Evolutionary conservation across 1,140 invertebrate species (phyloP).

Genomic region (Bombyx mandarina): DNA sequence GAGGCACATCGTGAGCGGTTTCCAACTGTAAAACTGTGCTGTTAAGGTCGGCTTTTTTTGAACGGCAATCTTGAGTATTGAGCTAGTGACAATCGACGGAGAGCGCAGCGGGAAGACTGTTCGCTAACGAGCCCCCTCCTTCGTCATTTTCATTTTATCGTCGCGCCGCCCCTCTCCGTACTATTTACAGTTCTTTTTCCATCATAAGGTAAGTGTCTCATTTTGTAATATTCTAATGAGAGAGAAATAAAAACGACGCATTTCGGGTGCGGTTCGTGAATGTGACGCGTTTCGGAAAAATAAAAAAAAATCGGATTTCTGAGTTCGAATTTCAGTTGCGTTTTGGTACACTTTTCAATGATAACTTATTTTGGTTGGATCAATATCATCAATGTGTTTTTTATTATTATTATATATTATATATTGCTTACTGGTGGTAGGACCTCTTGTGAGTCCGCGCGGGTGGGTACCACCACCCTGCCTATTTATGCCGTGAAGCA

Average conservation of each 20-base stretch:
- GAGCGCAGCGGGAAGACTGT: slow-evolving; percentile 31
- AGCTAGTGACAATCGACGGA: slow-evolving; percentile 46
- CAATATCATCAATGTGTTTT: too few relatives aligned
- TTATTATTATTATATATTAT: too few relatives aligned
- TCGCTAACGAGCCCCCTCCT: slow-evolving; percentile 47
- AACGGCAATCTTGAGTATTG: slow-evolving; percentile 29
- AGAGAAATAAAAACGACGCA: slow-evolving; percentile 5
- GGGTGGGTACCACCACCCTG: too few relatives aligned
- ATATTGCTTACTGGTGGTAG: too few relatives aligned
- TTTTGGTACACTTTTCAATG: neutral
- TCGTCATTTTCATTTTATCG: slow-evolving; percentile 59
- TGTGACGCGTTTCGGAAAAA: neutral
- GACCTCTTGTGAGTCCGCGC: too few relatives aligned
- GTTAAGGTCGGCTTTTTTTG: slow-evolving; percentile 25
- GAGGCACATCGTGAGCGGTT: slow-evolving; percentile 5
- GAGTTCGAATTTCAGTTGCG: neutral
- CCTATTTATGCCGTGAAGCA: too few relatives aligned
- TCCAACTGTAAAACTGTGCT: slow-evolving; percentile 18
- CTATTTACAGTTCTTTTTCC: slow-evolving; percentile 34
- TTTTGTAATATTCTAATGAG: slow-evolving; percentile 25
- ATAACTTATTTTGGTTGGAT: neutral
- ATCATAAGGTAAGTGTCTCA: slow-evolving; percentile 24
- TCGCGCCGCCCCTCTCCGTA: slow-evolving; percentile 22
- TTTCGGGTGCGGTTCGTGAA: neutral
- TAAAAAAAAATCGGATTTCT: too few relatives aligned